Evolutionary conservation across 2,113 vertebrate species (phyloP).

Genomic region (Nibea coibor): DNA sequence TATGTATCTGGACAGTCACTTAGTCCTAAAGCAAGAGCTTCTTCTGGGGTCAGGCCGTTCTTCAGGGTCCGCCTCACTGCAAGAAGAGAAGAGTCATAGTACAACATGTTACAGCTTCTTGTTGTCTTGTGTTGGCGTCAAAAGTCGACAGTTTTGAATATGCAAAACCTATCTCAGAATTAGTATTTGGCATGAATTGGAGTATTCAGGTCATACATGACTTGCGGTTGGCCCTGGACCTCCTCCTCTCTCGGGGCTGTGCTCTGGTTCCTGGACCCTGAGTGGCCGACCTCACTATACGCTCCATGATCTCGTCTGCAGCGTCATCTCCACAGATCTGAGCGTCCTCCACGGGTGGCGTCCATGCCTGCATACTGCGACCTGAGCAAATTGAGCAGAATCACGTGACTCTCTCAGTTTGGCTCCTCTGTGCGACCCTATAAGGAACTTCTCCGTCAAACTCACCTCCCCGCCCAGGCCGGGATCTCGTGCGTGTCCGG

Average conservation of each 20-base stretch:
- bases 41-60: conserved; percentile 93
- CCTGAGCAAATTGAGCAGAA: conserved; percentile 75
- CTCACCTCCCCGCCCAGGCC: conserved; percentile 88
- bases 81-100: neutral
- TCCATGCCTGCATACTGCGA: conserved; percentile 79
- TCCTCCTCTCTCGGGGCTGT: conserved; percentile 92
- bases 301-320: conserved; percentile 98
- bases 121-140: too few species aligned
- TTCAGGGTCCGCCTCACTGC: conserved; percentile 95
- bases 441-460: neutral
- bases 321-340: conserved; percentile 87
- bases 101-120: too few species aligned
- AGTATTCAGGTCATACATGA: conserved; percentile 86
- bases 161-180: too few species aligned
- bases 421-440: neutral
- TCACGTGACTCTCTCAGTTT: neutral
- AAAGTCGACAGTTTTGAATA: too few species aligned
- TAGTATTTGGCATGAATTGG: too few species aligned
- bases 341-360: conserved; percentile 84
- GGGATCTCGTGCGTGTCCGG: conserved; percentile 86
- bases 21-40: conserved; percentile 92
- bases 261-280: conserved; percentile 92
- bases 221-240: conserved; percentile 95
- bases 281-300: conserved; percentile 95
- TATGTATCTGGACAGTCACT: conserved; percentile 88